A percentile compares a stretch with the other conserved stretches of the same genome.
Evolutionary conservation across 2,888 invertebrate genomes (phyloP).

Genomic region (Anorthoa munda): DNA sequence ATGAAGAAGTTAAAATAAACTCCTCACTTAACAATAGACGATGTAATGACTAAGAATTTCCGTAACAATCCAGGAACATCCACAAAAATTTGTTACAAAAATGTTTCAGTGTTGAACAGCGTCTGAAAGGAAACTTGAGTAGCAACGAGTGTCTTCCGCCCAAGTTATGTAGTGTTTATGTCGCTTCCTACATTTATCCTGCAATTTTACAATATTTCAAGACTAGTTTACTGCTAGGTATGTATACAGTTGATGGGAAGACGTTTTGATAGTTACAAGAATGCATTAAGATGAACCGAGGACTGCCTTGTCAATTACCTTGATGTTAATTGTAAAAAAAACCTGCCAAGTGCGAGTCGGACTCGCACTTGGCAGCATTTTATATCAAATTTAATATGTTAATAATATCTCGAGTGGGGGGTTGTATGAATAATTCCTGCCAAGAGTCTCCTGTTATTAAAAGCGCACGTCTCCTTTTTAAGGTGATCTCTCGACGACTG

Average conservation of each 20-base stretch:
- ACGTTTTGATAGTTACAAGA: constrained; percentile 5
- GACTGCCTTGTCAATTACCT: background rate
- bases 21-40: background rate
- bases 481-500: too few species aligned
- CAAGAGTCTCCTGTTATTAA: too few species aligned
- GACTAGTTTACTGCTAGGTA: constrained; percentile 27
- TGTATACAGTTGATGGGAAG: background rate
- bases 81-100: constrained; percentile 46
- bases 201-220: constrained; percentile 53
- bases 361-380: too few species aligned
- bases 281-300: background rate
- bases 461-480: too few species aligned
- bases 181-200: constrained; percentile 54
- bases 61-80: constrained; percentile 33
- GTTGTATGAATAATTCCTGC: too few species aligned
- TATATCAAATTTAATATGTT: too few species aligned
- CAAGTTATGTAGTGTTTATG: constrained; percentile 56
- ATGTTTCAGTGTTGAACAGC: constrained; percentile 40
- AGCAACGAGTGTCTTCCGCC: constrained; percentile 51
- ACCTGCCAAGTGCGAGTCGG: too few species aligned
- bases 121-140: constrained; percentile 55
- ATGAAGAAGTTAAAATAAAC: background rate
- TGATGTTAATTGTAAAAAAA: background rate
- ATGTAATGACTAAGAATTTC: constrained; percentile 22
- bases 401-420: too few species aligned